phyloP scores from a whole-genome alignment of 2,888 invertebrate species.

The Toxonevra muliebris region DNA sequence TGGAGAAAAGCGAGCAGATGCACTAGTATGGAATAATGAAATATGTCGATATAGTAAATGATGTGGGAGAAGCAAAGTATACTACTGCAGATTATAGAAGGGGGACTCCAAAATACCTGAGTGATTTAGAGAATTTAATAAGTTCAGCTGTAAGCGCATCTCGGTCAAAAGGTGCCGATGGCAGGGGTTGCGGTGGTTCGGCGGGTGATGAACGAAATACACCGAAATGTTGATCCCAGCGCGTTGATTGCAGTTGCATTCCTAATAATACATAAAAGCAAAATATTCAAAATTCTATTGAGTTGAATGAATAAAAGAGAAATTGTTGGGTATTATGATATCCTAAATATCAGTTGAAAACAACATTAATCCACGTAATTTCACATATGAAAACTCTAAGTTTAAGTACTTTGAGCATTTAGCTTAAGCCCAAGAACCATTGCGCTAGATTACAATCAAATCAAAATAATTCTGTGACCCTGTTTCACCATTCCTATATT shows the following conservation, averaged over 20 bases:
- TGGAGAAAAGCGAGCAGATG: slow-evolving; percentile 60
- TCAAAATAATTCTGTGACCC: too few relatives aligned
- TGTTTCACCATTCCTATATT: too few relatives aligned
- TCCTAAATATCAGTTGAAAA: too few relatives aligned
- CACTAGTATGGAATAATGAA: slow-evolving; percentile 44
- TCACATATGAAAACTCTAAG: not conserved
- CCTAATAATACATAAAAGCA: slow-evolving; percentile 38
- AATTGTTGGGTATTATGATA: too few relatives aligned
- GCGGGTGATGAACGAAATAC: slow-evolving; percentile 72
- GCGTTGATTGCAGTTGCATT: slow-evolving; percentile 56
- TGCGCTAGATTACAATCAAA: too few relatives aligned
- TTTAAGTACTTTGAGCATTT: not conserved
- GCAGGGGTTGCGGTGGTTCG: slow-evolving; percentile 61
- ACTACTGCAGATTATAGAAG: not conserved
- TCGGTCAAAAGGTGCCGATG: slow-evolving; percentile 63
- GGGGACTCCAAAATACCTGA: slow-evolving; percentile 48
- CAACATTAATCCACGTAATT: too few relatives aligned
- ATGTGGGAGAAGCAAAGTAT: not conserved
- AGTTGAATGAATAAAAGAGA: too few relatives aligned
- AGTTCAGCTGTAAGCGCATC: slow-evolving; percentile 66
- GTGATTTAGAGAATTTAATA: slow-evolving; percentile 65
- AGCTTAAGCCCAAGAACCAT: too few relatives aligned
- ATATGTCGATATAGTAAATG: too few relatives aligned
- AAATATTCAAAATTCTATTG: not conserved
- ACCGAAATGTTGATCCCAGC: slow-evolving; percentile 75